Percentiles rank a stretch among this genome's conserved stretches.
Conservation (phyloP, 2,113 vertebrate genomes). For the Cairina moschata region DNA sequence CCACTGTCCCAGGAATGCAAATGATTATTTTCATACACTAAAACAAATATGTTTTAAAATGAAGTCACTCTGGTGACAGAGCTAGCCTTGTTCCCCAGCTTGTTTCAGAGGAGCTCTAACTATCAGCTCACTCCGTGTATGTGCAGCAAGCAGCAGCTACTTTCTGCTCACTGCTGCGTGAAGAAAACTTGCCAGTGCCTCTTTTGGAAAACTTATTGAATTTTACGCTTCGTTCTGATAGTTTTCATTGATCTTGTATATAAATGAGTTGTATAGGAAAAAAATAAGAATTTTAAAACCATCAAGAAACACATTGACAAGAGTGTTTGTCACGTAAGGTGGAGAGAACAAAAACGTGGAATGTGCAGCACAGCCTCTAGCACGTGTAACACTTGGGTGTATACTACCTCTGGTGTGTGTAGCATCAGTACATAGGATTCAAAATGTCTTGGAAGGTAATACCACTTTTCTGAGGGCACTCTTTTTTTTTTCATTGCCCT, state of each 20-base stretch:
- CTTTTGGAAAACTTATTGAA: not conserved
- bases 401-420: no score
- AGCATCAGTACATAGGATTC: not conserved
- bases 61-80: conserved; percentile 17
- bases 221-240: conserved; percentile 4
- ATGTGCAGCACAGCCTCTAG: fast-evolving
- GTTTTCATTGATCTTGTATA: conserved; percentile 20
- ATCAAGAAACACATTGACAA: not conserved
- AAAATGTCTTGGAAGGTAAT: not conserved
- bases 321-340: not conserved
- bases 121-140: not conserved
- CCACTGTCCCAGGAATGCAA: not conserved
- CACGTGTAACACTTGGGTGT: not conserved
- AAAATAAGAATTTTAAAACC: not conserved
- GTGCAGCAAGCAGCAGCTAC: not conserved
- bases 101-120: not conserved
- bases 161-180: not conserved
- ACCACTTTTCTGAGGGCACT: not conserved
- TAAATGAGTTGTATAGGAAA: not conserved
- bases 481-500: not conserved
- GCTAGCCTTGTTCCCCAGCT: not conserved
- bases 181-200: not conserved
- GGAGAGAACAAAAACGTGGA: not conserved
- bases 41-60: not conserved
- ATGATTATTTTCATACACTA: not conserved